phyloP scores from a whole-genome alignment of 2,888 invertebrate genomes.

The Drosophila subsilvestris region DNA sequence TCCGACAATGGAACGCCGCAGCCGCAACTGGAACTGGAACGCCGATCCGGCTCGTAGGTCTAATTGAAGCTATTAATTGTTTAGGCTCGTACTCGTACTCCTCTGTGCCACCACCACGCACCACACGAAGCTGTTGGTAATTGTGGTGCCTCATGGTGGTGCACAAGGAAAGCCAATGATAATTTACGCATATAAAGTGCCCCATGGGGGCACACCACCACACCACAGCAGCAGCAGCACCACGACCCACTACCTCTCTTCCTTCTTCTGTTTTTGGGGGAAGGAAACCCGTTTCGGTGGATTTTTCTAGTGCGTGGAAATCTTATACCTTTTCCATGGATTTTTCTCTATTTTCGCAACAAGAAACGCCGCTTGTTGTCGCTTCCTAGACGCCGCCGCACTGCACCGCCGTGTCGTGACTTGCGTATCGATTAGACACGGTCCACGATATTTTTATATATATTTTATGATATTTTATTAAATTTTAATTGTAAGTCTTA shows the following conservation, averaged over 20 bases:
- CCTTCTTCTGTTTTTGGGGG: conserved; percentile 18
- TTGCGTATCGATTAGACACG: conserved; percentile 53
- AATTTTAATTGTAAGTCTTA: conserved; percentile 64
- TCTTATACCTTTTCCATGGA: conserved; percentile 65
- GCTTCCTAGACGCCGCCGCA: conserved; percentile 52
- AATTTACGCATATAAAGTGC: conserved; percentile 59
- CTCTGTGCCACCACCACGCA: conserved; percentile 17
- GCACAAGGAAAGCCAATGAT: conserved; percentile 45
- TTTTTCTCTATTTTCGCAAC: neutral
- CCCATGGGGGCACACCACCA: conserved; percentile 34
- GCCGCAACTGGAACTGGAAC: conserved; percentile 43
- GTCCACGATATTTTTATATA: conserved; percentile 26
- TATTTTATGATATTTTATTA: conserved; percentile 46
- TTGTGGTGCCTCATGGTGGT: conserved; percentile 40
- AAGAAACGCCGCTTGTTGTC: conserved; percentile 44
- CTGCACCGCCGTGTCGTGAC: conserved; percentile 42
- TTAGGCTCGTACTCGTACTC: conserved; percentile 52
- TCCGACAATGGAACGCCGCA: conserved; percentile 68
- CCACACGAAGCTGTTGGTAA: conserved; percentile 7
- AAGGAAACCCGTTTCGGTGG: conserved; percentile 54
- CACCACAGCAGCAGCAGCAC: conserved; percentile 32
- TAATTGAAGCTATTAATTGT: conserved; percentile 79
- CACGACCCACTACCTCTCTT: conserved; percentile 34
- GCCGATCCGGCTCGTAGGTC: conserved; percentile 66
- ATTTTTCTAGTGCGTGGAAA: conserved; percentile 56